Percentiles rank a stretch among this genome's conserved stretches.
These are phyloP conservation scores for Eupithecia dodoneata DNA, from an alignment of 2,888 invertebrate species.

Conservation along the genomic window DNA sequence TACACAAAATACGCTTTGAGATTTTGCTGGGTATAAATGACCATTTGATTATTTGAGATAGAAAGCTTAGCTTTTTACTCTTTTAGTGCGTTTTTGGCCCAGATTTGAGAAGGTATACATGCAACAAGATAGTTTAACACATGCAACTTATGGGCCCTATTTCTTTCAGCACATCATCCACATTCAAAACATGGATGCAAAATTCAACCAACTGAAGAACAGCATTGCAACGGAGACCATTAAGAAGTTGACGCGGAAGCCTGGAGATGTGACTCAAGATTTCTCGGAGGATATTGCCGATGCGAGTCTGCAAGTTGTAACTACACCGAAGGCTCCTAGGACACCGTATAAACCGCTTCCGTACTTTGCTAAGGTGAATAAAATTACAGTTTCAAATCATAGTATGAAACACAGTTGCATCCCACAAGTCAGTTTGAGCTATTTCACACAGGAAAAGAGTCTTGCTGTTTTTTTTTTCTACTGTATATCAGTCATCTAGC, in stretches of 20 bases:
- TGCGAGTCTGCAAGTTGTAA: not conserved
- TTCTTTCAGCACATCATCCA: slow-evolving; percentile 48
- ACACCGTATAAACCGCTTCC: slow-evolving; percentile 33
- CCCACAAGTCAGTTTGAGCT: too few species aligned
- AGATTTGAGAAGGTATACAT: not conserved
- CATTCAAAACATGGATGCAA: slow-evolving; percentile 42
- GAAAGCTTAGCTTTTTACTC: too few species aligned
- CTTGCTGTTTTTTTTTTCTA: too few species aligned
- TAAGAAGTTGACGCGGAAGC: slow-evolving; percentile 17
- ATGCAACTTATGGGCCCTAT: not conserved
- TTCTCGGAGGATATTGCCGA: not conserved
- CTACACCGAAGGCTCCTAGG: not conserved
- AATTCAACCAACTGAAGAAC: slow-evolving; percentile 34
- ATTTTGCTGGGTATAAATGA: not conserved
- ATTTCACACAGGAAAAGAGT: too few species aligned
- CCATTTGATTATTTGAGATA: not conserved
- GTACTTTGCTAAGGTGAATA: slow-evolving; percentile 59
- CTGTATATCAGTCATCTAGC: too few species aligned
- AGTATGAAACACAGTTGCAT: too few species aligned
- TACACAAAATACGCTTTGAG: too few species aligned
- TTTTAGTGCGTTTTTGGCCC: not conserved
- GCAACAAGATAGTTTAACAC: not conserved
- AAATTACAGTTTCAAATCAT: not conserved
- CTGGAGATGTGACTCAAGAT: not conserved
- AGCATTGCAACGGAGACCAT: slow-evolving; percentile 19